These are phyloP conservation scores for Opisthograptis luteolata DNA, from an alignment of 2,888 invertebrate genomes.

Conservation along the genomic window DNA sequence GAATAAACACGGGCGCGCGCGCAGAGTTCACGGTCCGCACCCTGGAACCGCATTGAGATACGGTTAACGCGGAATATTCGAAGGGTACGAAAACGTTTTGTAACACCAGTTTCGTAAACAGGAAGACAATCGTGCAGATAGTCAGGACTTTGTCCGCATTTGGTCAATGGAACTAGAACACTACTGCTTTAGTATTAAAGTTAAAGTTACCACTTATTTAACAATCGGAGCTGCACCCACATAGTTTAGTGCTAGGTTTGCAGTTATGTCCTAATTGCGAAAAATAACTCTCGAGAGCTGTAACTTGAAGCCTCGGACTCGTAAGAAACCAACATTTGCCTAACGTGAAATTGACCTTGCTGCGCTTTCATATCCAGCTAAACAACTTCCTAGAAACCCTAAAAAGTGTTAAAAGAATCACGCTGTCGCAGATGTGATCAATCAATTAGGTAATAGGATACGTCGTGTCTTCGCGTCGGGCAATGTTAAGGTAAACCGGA, in stretches of 20 bases:
- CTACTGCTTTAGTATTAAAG: conserved; percentile 39
- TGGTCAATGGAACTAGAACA: conserved; percentile 44
- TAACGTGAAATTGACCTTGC: not conserved
- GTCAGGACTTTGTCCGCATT: conserved; percentile 44
- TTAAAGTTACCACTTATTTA: conserved; percentile 38
- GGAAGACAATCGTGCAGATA: conserved; percentile 48
- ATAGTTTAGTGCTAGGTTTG: conserved; percentile 26
- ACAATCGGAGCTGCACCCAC: conserved; percentile 36
- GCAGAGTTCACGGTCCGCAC: conserved; percentile 78
- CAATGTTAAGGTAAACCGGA: conserved; percentile 67
- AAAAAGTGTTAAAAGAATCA: not conserved
- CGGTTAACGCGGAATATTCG: conserved; percentile 58
- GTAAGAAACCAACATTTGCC: not conserved
- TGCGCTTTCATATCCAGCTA: not conserved
- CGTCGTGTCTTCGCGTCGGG: conserved; percentile 32
- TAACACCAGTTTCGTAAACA: conserved; percentile 55
- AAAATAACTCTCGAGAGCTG: conserved; percentile 13
- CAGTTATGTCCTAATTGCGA: conserved; percentile 24
- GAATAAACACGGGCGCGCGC: conserved; percentile 65
- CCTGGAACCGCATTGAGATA: conserved; percentile 71
- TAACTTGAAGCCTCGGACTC: too few relatives aligned
- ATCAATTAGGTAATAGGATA: conserved; percentile 43
- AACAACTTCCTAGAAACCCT: not conserved
- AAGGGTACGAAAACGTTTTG: conserved; percentile 53
- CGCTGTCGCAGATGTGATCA: conserved; percentile 16